A percentile compares a stretch with the other conserved stretches of the same genome.
phyloP scores from a whole-genome alignment of 2,113 vertebrate genomes.

The Rutilus rutilus region DNA sequence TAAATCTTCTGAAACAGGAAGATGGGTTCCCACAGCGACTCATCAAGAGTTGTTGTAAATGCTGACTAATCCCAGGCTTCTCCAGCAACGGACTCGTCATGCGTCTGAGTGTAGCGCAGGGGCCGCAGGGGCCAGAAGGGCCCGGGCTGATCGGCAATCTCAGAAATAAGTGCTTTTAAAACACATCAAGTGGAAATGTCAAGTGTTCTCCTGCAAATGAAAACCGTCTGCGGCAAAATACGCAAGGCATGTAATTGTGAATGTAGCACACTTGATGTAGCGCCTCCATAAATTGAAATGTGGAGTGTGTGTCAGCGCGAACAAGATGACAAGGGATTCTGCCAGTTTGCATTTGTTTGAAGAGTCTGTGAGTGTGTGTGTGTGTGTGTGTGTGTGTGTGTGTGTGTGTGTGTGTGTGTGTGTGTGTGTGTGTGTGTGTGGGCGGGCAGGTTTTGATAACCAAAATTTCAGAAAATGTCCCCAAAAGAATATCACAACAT shows the following conservation, averaged over 20 bases:
- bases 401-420: no score
- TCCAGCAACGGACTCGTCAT: neutral
- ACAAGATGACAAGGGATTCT: slow-evolving; percentile 18
- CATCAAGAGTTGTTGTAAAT: slow-evolving; percentile 37
- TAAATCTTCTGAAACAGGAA: slow-evolving; percentile 34
- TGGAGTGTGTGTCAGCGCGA: neutral
- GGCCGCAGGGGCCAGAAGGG: neutral
- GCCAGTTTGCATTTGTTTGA: slow-evolving; percentile 15
- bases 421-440: no score
- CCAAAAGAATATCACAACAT: neutral
- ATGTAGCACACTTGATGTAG: slow-evolving; percentile 26
- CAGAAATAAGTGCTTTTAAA: slow-evolving; percentile 41
- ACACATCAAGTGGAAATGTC: slow-evolving; percentile 48
- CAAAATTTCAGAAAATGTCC: neutral
- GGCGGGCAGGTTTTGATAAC: neutral
- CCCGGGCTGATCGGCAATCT: slow-evolving; percentile 16
- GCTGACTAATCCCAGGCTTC: slow-evolving; percentile 27
- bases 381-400: no score
- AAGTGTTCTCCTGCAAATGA: slow-evolving; percentile 52
- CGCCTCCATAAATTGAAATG: neutral
- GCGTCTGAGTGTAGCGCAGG: neutral
- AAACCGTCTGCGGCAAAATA: slow-evolving; percentile 20
- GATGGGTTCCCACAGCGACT: slow-evolving; percentile 7
- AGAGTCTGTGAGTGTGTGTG: neutral
- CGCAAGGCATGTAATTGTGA: slow-evolving; percentile 36